Evolutionary conservation across 1,140 invertebrate genomes (phyloP).

Genomic region (Platorchestia sp.): DNA sequence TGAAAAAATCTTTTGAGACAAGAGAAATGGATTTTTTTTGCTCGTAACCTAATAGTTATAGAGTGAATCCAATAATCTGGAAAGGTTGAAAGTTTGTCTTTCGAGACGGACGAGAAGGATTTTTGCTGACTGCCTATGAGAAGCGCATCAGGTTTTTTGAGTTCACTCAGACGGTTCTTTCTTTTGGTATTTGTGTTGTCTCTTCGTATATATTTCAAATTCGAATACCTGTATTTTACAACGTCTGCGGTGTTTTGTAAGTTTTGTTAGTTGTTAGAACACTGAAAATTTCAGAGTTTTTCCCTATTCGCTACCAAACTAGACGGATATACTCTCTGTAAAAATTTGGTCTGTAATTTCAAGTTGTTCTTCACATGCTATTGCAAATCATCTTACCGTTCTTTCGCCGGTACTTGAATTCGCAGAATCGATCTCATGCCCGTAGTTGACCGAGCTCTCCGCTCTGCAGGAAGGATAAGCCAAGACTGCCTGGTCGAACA

Average conservation of each 20-base stretch:
- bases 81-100: background rate
- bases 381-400: background rate
- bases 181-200: background rate
- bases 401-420: background rate
- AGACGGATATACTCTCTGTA: background rate
- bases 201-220: background rate
- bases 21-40: no score
- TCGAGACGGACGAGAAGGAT: no score
- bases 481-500: background rate
- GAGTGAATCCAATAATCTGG: no score
- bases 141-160: background rate
- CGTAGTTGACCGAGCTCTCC: background rate
- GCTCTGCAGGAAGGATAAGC: background rate
- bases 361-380: background rate
- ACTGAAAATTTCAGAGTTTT: background rate
- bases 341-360: background rate
- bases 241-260: no score
- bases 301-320: background rate
- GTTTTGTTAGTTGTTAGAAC: no score
- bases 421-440: background rate
- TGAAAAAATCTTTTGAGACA: no score
- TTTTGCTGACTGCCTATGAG: no score
- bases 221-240: no score
- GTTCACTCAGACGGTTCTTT: background rate
- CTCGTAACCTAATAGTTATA: no score